These are phyloP conservation scores for Plutella xylostella DNA, from an alignment of 2,888 invertebrate species.

Conservation along the genomic window DNA sequence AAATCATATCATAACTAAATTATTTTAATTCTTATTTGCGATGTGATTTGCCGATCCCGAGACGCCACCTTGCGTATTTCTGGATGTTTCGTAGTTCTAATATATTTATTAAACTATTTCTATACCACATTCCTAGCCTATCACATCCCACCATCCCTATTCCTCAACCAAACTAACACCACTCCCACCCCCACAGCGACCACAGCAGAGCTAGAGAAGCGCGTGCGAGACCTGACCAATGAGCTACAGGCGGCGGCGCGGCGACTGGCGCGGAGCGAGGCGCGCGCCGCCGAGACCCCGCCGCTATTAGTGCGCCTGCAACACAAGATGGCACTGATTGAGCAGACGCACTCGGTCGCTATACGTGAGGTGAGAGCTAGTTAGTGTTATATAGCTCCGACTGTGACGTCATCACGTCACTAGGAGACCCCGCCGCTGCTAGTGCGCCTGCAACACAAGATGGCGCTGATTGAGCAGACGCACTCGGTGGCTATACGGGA, in stretches of 20 bases:
- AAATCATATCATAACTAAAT: too few species aligned
- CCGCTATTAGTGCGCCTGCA: slow-evolving; percentile 75
- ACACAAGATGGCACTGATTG: slow-evolving; percentile 77
- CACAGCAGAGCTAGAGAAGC: slow-evolving; percentile 53
- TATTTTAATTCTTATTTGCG: too few species aligned
- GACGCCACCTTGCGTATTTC: too few species aligned
- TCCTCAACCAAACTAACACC: too few species aligned
- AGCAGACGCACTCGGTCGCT: slow-evolving; percentile 78
- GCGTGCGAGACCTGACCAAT: slow-evolving; percentile 65
- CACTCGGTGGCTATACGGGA: not conserved
- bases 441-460: slow-evolving; percentile 70
- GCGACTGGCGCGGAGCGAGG: slow-evolving; percentile 74
- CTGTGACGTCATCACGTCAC: too few species aligned
- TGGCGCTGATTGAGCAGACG: slow-evolving; percentile 70
- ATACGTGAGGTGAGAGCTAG: slow-evolving; percentile 71
- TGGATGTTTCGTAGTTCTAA: too few species aligned
- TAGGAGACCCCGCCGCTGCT: not conserved
- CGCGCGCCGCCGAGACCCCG: slow-evolving; percentile 71
- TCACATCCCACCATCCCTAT: too few species aligned
- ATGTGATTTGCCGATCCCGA: too few species aligned
- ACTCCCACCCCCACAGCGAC: slow-evolving; percentile 27
- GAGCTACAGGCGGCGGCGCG: slow-evolving; percentile 75
- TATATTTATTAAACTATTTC: too few species aligned
- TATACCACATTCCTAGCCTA: too few species aligned
- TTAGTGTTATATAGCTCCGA: too few species aligned